These are phyloP conservation scores for Calameuta filiformis DNA, from an alignment of 2,888 invertebrate species.

Conservation along the genomic window DNA sequence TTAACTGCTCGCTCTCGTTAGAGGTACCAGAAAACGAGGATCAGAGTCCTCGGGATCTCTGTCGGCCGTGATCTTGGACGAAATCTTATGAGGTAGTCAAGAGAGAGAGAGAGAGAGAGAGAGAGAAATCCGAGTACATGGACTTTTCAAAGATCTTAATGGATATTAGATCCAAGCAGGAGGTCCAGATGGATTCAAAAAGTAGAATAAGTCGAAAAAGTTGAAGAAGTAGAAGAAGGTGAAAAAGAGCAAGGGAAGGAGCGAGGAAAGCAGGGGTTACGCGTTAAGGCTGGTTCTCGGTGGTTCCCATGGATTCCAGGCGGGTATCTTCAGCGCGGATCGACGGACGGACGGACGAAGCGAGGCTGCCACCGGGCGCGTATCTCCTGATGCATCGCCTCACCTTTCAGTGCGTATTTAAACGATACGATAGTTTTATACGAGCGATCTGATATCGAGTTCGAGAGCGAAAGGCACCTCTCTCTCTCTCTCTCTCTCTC, in stretches of 20 bases:
- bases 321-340: constrained; percentile 64
- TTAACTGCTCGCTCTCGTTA: constrained; percentile 31
- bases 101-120: not conserved
- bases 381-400: constrained; percentile 67
- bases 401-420: constrained; percentile 67
- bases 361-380: constrained; percentile 64
- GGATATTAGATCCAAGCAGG: no score
- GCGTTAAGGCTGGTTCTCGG: constrained; percentile 59
- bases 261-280: constrained; percentile 42
- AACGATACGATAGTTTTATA: constrained; percentile 67
- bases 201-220: not conserved
- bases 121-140: no score
- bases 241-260: not conserved
- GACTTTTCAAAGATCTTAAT: no score
- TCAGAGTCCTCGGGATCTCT: no score
- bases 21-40: constrained; percentile 26
- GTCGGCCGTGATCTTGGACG: no score
- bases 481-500: not conserved
- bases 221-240: not conserved
- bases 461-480: constrained; percentile 53
- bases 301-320: constrained; percentile 66
- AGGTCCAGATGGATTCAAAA: not conserved
- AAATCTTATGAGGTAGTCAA: no score
- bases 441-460: constrained; percentile 65
- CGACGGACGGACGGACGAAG: constrained; percentile 58